phyloP scores from a whole-genome alignment of 2,797 vertebrate genomes.

The Tokudaia muenninki region DNA sequence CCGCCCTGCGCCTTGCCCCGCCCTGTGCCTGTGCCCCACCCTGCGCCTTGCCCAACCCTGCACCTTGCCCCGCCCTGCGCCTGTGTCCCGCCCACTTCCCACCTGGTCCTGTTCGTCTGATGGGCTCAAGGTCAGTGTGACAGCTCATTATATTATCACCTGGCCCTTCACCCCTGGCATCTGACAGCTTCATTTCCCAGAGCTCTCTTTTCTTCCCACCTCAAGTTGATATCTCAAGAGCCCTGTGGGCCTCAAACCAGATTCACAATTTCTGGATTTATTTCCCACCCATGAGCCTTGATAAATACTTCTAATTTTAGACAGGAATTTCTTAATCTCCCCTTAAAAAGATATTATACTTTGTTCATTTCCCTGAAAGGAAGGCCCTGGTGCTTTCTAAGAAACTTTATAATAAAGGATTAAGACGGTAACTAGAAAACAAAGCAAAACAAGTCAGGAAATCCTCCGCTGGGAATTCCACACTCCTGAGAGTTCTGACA shows the following conservation, averaged over 20 bases:
- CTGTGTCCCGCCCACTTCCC: background rate
- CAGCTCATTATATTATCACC: background rate
- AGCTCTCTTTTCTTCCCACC: background rate
- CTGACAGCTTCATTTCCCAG: background rate
- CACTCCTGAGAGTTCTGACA: background rate
- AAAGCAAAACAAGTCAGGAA: background rate
- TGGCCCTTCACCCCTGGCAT: background rate
- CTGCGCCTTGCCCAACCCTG: background rate
- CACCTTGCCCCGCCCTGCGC: accelerated
- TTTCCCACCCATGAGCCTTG: background rate
- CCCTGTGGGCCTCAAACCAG: background rate
- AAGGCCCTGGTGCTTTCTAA: conserved; percentile 21
- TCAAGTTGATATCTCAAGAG: background rate
- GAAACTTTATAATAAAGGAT: conserved; percentile 50
- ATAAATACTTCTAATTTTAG: conserved; percentile 22
- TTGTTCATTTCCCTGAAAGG: conserved; percentile 50
- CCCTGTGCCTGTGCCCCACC: background rate
- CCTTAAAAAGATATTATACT: background rate
- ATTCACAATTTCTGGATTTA: background rate
- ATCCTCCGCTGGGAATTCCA: conserved; percentile 20
- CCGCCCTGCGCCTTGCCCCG: background rate
- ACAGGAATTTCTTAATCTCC: background rate
- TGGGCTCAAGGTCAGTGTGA: background rate
- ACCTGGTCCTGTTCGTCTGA: background rate
- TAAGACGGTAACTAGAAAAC: conserved; percentile 27